A percentile compares a stretch with the other conserved stretches of the same genome.
phyloP scores from a whole-genome alignment of 2,113 vertebrate species.

The Nycticebus coucang region DNA sequence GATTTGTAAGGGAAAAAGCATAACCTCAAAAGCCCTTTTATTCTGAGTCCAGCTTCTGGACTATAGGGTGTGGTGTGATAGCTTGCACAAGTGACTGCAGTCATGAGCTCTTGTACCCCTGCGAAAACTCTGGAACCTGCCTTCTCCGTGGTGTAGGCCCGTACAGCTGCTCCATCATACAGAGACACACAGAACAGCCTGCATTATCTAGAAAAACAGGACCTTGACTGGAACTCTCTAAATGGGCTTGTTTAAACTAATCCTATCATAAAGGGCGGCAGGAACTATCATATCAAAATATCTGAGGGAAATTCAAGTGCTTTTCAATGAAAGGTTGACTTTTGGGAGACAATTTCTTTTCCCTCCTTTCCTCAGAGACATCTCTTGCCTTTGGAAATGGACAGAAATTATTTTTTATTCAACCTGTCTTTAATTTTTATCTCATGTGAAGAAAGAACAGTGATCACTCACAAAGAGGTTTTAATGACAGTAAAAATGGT shows the following conservation, averaged over 20 bases:
- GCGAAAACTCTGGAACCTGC: slow-evolving; percentile 35
- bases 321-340: slow-evolving; percentile 46
- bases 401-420: slow-evolving; percentile 76
- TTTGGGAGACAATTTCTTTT: slow-evolving; percentile 58
- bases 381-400: slow-evolving; percentile 50
- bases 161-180: background rate
- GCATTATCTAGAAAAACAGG: background rate
- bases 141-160: background rate
- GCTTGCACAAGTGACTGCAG: background rate
- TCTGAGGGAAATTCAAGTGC: slow-evolving; percentile 49
- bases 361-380: slow-evolving; percentile 31
- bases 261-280: background rate
- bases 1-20: background rate
- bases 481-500: slow-evolving; percentile 74
- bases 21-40: background rate
- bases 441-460: slow-evolving; percentile 58
- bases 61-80: background rate
- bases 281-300: background rate
- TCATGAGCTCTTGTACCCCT: background rate
- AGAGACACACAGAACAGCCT: background rate
- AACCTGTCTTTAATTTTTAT: slow-evolving; percentile 73
- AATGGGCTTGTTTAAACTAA: background rate
- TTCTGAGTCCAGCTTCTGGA: background rate
- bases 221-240: background rate
- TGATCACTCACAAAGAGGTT: slow-evolving; percentile 72